Base-by-base conservation (phyloP, 2,888 invertebrate genomes). In the Xylota sylvarum region DNA sequence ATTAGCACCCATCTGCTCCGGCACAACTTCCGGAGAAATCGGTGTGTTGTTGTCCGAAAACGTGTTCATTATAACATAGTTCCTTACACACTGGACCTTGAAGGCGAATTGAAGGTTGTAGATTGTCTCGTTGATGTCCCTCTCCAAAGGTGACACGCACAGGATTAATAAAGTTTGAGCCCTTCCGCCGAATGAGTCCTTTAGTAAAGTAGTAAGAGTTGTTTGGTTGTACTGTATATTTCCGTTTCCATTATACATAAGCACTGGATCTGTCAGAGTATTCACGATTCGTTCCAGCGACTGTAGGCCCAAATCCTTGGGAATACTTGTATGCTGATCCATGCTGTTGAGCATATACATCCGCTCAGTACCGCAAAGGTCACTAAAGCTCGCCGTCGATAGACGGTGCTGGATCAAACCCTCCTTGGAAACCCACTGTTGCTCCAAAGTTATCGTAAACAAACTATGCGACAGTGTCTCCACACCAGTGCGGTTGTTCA, bases 141-240 rank as follows among this genome's bases (percentile, higher is more conserved):
- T 93, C 81, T 95, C 94, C 84, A 95, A 93, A 12, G 96, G 95
- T 48, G 96, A 96, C n/a, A 96, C 93, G 89, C 96, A 96, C 70
- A 96, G 94, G 77, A 96, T 94, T 1, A 96, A 93, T 92, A 96
- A 93, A 2, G 96, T 96, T 89, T 96, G 95, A 2, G 96, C 96
- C 89, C 96, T 94, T 0, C 96, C 96, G 10, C 96, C 96, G 92
- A 96, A 96, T 1, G 96, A 96, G 90, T 96, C 96, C 91, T 96
- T 94, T 0, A 96, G 91, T 91, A 96, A 93, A 3, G 95, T 95
- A 17, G 96, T 95, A 37, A 96, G 92, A 48, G 95, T 95, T 37
- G 95, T 95, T 89, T 95, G 95, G 88, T 95, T 94, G 91, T 92
- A 92, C 2, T 91, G 91, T 77, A 92, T 90, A 87, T 91, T 92